Evolutionary conservation across 2,888 invertebrate species (phyloP), one percentile per base, ranked within the genome.

Genomic region (Drosophila leonis): DNA sequence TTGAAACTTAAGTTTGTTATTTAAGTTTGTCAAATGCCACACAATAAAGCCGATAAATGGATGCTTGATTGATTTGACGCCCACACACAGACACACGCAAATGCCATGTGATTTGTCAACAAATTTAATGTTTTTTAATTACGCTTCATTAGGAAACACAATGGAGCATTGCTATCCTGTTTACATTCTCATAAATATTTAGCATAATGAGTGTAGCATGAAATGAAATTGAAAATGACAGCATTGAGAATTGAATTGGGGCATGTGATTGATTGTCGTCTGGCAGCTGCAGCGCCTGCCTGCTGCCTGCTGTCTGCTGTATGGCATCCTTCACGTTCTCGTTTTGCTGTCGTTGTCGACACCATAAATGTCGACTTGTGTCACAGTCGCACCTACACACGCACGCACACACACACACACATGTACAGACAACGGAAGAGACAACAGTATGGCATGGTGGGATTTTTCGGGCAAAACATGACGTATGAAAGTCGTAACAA

Each of bases 351-450:
- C 78, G 66, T 65, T 67, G 65, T 68, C 76, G 84, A 87, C 84
- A 82, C 87, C 84, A 85, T 85, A 85, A 85, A 76, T 84, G 84
- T 85, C 84, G 78, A 68, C 78, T 84, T 80, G 76, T 84, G 80
- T 80, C 83, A 75, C 79, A 80, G 80, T 78, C 67, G 76, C 79
- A 80, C 65, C 20, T 37, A 55, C 60, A 18, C 46, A 24, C 59
- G 52, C 39, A 33, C 52, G 59, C 18, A 35, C 31, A 35, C 15
- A 61, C 15, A 57, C 8, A 56, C 4, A 48, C 6, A 35, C 27
- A 46, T 4, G 15, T 4, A 54, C 37, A 33, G 54, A 57, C 46
- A 75, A 9, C 39, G 39, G 20, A 37, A 56, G 42, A 63, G 75
- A 66, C 69, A 75, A 62, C 60, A 41, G 35, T 57, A 29, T 59